Base-by-base conservation (phyloP, 2,888 invertebrate genomes). In the Nomada ferruginata region DNA sequence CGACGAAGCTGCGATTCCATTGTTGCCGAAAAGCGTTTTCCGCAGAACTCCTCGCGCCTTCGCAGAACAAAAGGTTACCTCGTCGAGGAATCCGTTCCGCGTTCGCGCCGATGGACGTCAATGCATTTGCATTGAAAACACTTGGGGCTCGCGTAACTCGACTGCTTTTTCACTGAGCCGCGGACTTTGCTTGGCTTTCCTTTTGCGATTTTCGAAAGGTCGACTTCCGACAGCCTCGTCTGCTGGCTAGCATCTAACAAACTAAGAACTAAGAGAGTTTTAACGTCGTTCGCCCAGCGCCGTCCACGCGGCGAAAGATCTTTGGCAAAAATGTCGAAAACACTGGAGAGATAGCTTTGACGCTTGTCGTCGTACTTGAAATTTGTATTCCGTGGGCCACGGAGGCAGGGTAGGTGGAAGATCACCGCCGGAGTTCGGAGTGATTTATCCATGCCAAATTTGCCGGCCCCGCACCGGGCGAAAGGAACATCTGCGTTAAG, bases 401-500 rank as follows among this genome's bases (percentile, higher is more conserved):
- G 50, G 7, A 13, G 44, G 36, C 7, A 44, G 26, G 20, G 9
- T 20, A 42, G 20, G 15, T 15, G 15, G 1, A 1, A 55, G 66
- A 52, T 26, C 60, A 60, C 44, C n/a, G 2, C 18, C 23, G 2
- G n/a, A 5, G 61, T 2, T 15, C 42, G 26, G 42, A 18, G 55
- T 50, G 69, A 69, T 69, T 76, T 63, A 50, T 69, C 63, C 44
- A n/a, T 20, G n/a, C 36, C 18, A 26, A 26, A 26, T 70, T 79
- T 52, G 71, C 64, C 29, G 11, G 44, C 11, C 13, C 42, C 36
- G 36, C 36, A 36, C 63, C 53, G 55, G 65, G 63, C 18, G n/a
- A 23, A 47, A 18, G 55, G 61, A 64, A 61, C 85, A 36, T 76
- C 64, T 61, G 83, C 77, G 59, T 85, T 81, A 72, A 83, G 81